Evolutionary conservation across 2,113 vertebrate species (phyloP).

Genomic region (Phyllostomus hastatus): DNA sequence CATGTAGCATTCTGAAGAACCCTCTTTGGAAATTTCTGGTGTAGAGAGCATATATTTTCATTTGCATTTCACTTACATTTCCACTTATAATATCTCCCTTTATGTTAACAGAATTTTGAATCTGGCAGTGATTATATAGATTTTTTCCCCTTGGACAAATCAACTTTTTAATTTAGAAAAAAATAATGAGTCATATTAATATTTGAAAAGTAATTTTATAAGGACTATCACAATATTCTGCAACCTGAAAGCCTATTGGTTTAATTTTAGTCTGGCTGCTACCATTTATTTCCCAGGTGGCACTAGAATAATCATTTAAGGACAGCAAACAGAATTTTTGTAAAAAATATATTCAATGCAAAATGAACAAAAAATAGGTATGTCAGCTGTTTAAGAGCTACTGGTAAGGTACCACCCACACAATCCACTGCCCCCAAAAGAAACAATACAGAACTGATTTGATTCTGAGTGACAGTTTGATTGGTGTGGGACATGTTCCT

Average conservation of each 20-base stretch:
- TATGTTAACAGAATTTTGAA: conserved; percentile 1
- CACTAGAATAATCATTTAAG: background rate
- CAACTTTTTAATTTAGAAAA: background rate
- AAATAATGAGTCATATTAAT: background rate
- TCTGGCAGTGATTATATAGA: background rate
- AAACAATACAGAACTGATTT: background rate
- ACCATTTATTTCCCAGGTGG: background rate
- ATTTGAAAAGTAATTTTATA: conserved; percentile 17
- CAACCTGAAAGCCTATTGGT: background rate
- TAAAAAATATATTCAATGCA: background rate
- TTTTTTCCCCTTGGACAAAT: background rate
- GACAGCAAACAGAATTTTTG: background rate
- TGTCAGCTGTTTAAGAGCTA: background rate
- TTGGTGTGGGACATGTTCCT: background rate
- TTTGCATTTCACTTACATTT: conserved; percentile 36
- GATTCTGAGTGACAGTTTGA: background rate
- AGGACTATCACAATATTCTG: background rate
- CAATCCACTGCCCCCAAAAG: background rate
- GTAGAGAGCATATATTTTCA: background rate
- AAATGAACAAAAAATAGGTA: background rate
- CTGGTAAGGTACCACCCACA: background rate
- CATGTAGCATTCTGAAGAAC: background rate
- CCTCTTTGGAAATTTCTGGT: background rate
- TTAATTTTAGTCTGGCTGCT: conserved; percentile 14
- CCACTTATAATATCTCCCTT: conserved; percentile 23